A percentile compares a stretch with the other conserved stretches of the same genome.
Conservation (phyloP, 2,888 invertebrate genomes). For the Cryptophagus acutangulus region DNA sequence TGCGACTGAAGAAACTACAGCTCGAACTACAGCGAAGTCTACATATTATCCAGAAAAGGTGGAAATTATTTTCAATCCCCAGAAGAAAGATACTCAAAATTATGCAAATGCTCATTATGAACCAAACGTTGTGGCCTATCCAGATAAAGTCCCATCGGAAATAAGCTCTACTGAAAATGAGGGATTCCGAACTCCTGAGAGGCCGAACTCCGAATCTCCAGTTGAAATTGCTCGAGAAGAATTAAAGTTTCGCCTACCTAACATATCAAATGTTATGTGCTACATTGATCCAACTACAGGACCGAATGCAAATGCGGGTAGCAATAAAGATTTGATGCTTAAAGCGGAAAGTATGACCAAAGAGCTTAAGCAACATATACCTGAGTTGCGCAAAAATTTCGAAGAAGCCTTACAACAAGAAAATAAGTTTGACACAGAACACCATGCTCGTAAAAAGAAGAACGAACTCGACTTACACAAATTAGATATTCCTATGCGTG, state of each 20-base stretch:
- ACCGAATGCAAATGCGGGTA: no score
- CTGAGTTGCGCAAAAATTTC: constrained; percentile 2
- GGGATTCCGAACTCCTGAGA: no score
- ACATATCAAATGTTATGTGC: constrained; percentile 5
- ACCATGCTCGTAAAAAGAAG: background rate
- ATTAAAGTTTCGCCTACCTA: constrained; percentile 2
- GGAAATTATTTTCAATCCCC: no score
- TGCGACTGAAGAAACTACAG: no score
- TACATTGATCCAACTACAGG: background rate
- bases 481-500: background rate
- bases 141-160: no score
- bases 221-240: constrained; percentile 3
- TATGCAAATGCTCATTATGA: background rate
- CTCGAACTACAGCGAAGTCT: no score
- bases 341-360: constrained; percentile 1
- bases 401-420: constrained; percentile 1
- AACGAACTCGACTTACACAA: background rate
- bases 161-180: no score
- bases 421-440: background rate
- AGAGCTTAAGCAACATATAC: background rate
- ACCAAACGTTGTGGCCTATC: no score
- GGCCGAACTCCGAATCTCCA: no score
- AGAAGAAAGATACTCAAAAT: no score
- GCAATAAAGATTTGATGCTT: background rate
- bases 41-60: no score